Base-by-base conservation (phyloP, 92 coral and sea anemone genomes). In the Siderastrea siderea region DNA sequence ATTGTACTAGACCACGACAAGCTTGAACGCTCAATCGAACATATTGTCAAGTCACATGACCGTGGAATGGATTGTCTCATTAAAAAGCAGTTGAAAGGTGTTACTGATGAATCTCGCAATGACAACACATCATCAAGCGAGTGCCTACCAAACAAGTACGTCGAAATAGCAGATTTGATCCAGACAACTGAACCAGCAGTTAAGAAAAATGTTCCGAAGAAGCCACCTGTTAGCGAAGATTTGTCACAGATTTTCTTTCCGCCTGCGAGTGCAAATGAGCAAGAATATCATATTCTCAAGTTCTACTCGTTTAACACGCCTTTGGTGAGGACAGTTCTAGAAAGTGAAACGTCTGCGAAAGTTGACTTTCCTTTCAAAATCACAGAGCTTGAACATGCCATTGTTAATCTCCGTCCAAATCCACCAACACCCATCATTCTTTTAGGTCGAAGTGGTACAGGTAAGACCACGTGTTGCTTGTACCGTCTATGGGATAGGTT, bases 391-490 rank as follows among this genome's bases (percentile, higher is more conserved):
- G 99, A 97, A 74, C 95, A 97, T 80, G 96, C 95, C n/a, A 93
- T 97, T 82, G 96, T 97, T 64, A 97, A 95, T 77, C 86, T 97
- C 75, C 85, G 88, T 62, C 98, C 95, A 12, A 50, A 87, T 47
- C 94, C 94, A 53, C 82, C 95, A 11, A 52, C 92, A 51, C 89
- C 99, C 63, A 78, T 97, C 15, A 96, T 97, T 48, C 91, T 97
- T 47, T 94, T 97, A 50, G 99, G 99, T 38, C 94, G 99, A 57
- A 97, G 99, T 87, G 99, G 99, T 13, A 97, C 99, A 3, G 99
- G 99, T 44, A 97, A 97, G 83, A 97, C 99, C 13, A 97, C 99
- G 3, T 97, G 99, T 80, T 97, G 99, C 72, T 94, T 97, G 10
- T 97, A 97, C 71, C 95, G 99, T 47, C 77, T 97, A 73, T 97